Percentiles rank a stretch among this genome's conserved stretches.
These are phyloP conservation scores for Eulithis prunata DNA, from an alignment of 2,888 invertebrate genomes.

Conservation along the genomic window DNA sequence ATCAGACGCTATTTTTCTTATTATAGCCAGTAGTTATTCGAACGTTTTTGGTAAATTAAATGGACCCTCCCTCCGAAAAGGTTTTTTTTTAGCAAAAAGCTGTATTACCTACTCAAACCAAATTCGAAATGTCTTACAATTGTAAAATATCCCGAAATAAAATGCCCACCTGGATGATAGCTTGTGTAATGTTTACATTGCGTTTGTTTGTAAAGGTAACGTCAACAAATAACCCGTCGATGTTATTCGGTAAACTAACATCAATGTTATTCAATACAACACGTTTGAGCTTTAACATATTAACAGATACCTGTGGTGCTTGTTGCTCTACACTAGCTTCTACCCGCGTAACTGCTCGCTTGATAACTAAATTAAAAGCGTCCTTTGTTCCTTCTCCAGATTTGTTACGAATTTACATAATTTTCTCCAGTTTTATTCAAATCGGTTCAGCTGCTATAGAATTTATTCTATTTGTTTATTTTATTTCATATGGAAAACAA, in stretches of 20 bases:
- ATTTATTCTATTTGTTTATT: too few species aligned
- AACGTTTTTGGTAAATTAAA: too few species aligned
- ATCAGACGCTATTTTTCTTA: too few species aligned
- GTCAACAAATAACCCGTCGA: slow-evolving; percentile 53
- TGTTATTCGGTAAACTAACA: slow-evolving; percentile 52
- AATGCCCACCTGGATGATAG: slow-evolving; percentile 46
- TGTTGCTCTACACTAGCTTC: background rate
- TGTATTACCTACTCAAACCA: background rate
- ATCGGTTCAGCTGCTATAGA: too few species aligned
- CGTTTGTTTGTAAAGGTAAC: slow-evolving; percentile 51
- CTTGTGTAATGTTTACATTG: slow-evolving; percentile 56
- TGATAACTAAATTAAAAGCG: too few species aligned
- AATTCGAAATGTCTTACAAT: background rate
- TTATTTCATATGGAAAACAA: too few species aligned
- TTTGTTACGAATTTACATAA: too few species aligned
- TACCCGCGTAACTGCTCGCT: background rate
- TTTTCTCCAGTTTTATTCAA: too few species aligned
- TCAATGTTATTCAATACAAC: slow-evolving; percentile 53
- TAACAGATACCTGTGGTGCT: slow-evolving; percentile 23
- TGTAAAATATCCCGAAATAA: slow-evolving; percentile 36
- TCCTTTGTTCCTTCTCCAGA: too few species aligned
- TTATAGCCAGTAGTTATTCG: too few species aligned
- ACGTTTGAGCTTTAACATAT: slow-evolving; percentile 47
- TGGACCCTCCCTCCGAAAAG: too few species aligned
- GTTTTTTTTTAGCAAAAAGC: too few species aligned